Evolutionary conservation across 2,888 invertebrate species (phyloP).

Genomic region (Empis stercorea): DNA sequence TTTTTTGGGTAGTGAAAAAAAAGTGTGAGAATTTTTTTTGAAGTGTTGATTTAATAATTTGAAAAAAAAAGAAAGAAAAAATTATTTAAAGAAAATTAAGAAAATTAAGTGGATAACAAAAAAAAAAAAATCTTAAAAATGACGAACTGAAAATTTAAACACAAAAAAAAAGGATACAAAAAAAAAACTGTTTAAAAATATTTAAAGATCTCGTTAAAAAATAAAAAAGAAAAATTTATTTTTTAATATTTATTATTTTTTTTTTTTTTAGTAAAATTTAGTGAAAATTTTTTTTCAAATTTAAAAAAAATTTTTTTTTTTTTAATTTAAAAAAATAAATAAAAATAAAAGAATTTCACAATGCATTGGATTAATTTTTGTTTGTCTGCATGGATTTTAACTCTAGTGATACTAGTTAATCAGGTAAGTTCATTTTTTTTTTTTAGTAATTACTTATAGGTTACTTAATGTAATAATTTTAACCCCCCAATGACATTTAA

Average conservation of each 20-base stretch:
- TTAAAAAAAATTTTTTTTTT: too few species aligned
- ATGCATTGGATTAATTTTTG: conserved; percentile 37
- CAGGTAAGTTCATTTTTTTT: conserved; percentile 29
- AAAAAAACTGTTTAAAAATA: background rate
- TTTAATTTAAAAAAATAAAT: too few species aligned
- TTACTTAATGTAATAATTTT: conserved; percentile 3
- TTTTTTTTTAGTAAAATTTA: background rate
- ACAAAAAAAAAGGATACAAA: background rate
- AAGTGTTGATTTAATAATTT: conserved; percentile 1
- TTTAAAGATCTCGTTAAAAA: background rate
- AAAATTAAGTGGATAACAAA: too few species aligned
- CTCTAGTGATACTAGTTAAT: conserved; percentile 26
- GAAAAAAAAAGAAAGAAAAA: conserved; percentile 5
- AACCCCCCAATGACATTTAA: too few species aligned
- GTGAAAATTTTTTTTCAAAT: background rate
- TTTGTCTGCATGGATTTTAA: conserved; percentile 32
- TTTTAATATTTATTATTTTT: too few species aligned
- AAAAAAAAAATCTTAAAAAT: conserved; percentile 4
- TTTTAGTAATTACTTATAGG: background rate
- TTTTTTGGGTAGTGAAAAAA: too few species aligned
- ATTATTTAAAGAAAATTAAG: conserved; percentile 1
- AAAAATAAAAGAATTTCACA: conserved; percentile 17
- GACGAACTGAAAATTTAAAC: conserved; percentile 1
- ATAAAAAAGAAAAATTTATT: too few species aligned
- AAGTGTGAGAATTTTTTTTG: background rate